Conservation (phyloP, 2,888 invertebrate species). For the Meta bourneti region DNA sequence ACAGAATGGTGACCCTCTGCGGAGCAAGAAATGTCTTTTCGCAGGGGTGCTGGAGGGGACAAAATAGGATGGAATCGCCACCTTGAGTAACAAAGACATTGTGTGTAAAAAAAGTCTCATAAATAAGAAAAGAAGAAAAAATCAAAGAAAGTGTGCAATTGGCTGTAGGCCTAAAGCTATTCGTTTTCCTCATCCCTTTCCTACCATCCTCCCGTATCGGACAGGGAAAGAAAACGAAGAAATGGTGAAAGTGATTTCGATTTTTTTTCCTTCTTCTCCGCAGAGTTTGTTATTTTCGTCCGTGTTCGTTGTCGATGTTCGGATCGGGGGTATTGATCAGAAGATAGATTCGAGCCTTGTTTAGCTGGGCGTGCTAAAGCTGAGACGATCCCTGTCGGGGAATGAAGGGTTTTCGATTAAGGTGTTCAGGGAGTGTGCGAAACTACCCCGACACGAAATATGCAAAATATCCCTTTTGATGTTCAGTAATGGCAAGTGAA, state of each 20-base stretch:
- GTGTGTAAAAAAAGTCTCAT: conserved; percentile 44
- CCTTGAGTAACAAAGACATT: conserved; percentile 53
- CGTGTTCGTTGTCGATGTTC: conserved; percentile 40
- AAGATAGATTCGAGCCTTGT: neutral
- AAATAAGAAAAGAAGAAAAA: conserved; percentile 50
- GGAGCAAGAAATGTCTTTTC: conserved; percentile 18
- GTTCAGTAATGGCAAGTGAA: no score
- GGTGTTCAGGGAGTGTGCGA: no score
- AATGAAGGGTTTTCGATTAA: no score
- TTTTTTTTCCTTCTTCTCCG: conserved; percentile 3
- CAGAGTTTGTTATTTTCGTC: conserved; percentile 47
- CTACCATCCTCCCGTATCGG: conserved; percentile 5
- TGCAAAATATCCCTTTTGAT: no score
- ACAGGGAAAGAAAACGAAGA: conserved; percentile 19
- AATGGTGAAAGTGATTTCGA: conserved; percentile 62
- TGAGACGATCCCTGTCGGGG: no score
- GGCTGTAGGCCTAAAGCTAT: conserved; percentile 66
- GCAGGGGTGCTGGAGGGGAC: neutral
- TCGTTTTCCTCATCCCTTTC: conserved; percentile 27
- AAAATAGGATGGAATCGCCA: conserved; percentile 54
- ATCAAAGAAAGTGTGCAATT: conserved; percentile 53
- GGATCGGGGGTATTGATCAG: neutral
- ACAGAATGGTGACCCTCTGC: conserved; percentile 5
- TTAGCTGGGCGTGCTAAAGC: neutral
- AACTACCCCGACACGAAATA: no score